phyloP scores from a whole-genome alignment of 2,888 invertebrate genomes.

The Pachycephus smyrnensis region DNA sequence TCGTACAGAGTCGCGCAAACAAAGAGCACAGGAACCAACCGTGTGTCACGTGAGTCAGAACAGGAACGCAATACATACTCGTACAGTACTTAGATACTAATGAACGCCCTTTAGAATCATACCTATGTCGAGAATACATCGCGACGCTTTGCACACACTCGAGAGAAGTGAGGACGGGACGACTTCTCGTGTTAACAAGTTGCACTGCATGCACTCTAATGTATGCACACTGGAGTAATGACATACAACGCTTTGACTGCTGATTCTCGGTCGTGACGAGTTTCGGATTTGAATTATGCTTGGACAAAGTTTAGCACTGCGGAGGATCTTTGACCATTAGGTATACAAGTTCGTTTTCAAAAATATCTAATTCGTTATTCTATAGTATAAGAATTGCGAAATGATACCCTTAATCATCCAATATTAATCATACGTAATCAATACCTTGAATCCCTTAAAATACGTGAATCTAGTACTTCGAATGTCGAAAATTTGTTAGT shows the following conservation, averaged over 20 bases:
- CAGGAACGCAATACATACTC: slow-evolving; percentile 12
- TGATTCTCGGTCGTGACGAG: background rate
- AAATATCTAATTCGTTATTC: background rate
- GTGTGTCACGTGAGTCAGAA: background rate
- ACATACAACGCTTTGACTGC: background rate
- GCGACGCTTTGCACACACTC: slow-evolving; percentile 31
- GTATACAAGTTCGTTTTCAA: background rate
- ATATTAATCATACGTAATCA: too few relatives aligned
- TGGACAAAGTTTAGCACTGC: background rate
- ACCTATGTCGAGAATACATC: slow-evolving; percentile 34
- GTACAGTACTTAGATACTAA: slow-evolving; percentile 40
- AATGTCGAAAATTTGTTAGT: background rate
- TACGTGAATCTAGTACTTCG: too few relatives aligned
- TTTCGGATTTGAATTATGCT: background rate
- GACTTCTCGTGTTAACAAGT: slow-evolving; percentile 29
- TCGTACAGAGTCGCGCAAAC: slow-evolving; percentile 1
- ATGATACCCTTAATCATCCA: too few relatives aligned
- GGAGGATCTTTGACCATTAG: background rate
- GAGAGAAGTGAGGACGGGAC: background rate
- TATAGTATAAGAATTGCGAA: too few relatives aligned
- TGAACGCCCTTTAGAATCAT: slow-evolving; percentile 47
- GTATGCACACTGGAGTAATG: background rate
- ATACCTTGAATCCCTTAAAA: background rate
- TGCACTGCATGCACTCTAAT: slow-evolving; percentile 9
- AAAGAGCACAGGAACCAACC: background rate